Evolutionary conservation across 2,797 vertebrate genomes (phyloP).

Genomic region (Danio jaintianensis): DNA sequence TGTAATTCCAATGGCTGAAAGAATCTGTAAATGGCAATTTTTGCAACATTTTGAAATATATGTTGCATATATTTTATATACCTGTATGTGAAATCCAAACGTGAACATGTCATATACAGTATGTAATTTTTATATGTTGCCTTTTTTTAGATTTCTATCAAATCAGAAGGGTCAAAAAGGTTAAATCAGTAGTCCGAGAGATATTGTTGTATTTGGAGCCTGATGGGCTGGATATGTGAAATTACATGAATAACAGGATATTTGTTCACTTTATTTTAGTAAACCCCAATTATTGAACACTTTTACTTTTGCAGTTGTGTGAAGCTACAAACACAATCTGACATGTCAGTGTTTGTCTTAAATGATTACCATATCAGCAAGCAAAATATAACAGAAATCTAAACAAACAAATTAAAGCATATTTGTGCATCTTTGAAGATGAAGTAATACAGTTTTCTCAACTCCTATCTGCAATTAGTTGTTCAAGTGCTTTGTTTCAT

Average conservation of each 20-base stretch:
- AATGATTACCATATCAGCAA: background rate
- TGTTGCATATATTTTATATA: too few species aligned
- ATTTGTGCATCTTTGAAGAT: background rate
- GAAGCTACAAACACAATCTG: background rate
- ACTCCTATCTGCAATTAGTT: background rate
- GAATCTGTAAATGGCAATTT: too few species aligned
- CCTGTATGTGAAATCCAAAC: too few species aligned
- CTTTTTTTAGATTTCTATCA: too few species aligned
- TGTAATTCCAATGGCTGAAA: too few species aligned
- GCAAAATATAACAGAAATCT: background rate
- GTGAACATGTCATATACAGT: too few species aligned
- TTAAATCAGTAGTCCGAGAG: background rate
- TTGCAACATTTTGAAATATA: too few species aligned
- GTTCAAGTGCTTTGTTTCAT: background rate
- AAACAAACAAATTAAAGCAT: too few species aligned
- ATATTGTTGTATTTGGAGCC: background rate
- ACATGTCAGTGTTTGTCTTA: background rate
- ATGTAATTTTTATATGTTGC: too few species aligned
- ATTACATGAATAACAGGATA: background rate
- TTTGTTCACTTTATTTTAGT: background rate
- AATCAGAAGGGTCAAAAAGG: too few species aligned
- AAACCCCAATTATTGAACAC: background rate
- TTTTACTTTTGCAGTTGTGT: background rate
- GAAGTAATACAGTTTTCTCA: background rate
- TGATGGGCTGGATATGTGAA: background rate